A percentile compares a stretch with the other conserved stretches of the same genome.
These are phyloP conservation scores for Micronycteris hirsuta DNA, from an alignment of 2,113 vertebrate genomes.

Conservation along the genomic window DNA sequence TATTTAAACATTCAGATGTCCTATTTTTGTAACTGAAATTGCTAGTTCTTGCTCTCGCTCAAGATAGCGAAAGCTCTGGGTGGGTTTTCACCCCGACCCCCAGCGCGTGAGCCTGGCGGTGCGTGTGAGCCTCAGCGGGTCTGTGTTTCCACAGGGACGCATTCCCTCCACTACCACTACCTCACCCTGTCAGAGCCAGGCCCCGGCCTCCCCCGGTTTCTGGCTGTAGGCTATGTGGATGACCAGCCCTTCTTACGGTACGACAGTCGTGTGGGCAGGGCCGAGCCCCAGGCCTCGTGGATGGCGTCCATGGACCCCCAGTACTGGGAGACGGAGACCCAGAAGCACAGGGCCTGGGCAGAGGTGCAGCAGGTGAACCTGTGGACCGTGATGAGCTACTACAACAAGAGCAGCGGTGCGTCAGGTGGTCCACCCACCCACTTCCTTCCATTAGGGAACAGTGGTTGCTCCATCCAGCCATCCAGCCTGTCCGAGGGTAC, in stretches of 20 bases:
- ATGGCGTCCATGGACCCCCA: fast-evolving
- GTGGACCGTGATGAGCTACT: constrained; percentile 1
- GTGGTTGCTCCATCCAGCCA: background rate
- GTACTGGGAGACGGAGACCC: constrained; percentile 29
- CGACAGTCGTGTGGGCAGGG: background rate
- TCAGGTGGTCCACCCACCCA: background rate
- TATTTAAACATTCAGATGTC: background rate
- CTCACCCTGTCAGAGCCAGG: background rate
- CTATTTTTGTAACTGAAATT: background rate
- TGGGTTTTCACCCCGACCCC: background rate
- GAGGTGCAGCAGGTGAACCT: background rate
- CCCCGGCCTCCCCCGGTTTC: background rate
- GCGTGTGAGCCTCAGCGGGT: background rate
- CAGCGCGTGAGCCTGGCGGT: background rate
- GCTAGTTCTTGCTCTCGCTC: background rate
- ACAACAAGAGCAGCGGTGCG: background rate
- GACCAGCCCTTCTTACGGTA: constrained; percentile 26
- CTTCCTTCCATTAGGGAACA: background rate
- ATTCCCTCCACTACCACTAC: constrained; percentile 23
- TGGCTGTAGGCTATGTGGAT: constrained; percentile 25
- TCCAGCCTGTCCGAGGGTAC: background rate
- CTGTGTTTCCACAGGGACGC: background rate
- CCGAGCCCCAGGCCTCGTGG: background rate
- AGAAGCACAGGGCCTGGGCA: constrained; percentile 18
- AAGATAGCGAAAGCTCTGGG: background rate